These are phyloP conservation scores for Pissodes strobi DNA, from an alignment of 1,140 invertebrate genomes.

Conservation along the genomic window DNA sequence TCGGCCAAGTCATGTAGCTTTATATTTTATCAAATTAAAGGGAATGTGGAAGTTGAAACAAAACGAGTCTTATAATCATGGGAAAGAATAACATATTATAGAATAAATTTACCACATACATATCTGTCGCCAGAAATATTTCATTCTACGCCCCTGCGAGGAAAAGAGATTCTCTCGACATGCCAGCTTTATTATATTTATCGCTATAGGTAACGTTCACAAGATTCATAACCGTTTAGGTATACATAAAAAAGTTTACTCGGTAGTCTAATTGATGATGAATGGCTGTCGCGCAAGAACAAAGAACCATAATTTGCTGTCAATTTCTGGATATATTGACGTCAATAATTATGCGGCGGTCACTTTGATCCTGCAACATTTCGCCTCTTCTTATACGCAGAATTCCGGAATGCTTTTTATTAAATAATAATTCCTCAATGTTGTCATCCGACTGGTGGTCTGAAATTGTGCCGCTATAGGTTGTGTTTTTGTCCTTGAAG, in stretches of 20 bases:
- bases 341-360: slow-evolving; percentile 52
- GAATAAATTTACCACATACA: no score
- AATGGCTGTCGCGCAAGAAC: slow-evolving; percentile 50
- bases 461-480: slow-evolving; percentile 24
- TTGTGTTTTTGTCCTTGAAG: background rate
- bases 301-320: slow-evolving; percentile 57
- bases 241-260: slow-evolving; percentile 38
- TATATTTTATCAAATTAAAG: no score
- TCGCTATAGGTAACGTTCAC: slow-evolving; percentile 42
- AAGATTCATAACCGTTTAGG: slow-evolving; percentile 50
- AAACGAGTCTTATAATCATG: no score
- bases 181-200: slow-evolving; percentile 1
- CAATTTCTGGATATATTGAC: slow-evolving; percentile 55
- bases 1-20: no score
- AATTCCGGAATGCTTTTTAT: slow-evolving; percentile 36
- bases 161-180: background rate
- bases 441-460: slow-evolving; percentile 35
- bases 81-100: no score
- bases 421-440: slow-evolving; percentile 37
- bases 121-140: no score
- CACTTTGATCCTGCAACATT: slow-evolving; percentile 47
- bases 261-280: slow-evolving; percentile 55
- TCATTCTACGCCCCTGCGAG: background rate
- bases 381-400: slow-evolving; percentile 32
- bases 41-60: no score